These are phyloP conservation scores for Lamellibrachia satsuma DNA, from an alignment of 2,888 invertebrate species.

Conservation along the genomic window DNA sequence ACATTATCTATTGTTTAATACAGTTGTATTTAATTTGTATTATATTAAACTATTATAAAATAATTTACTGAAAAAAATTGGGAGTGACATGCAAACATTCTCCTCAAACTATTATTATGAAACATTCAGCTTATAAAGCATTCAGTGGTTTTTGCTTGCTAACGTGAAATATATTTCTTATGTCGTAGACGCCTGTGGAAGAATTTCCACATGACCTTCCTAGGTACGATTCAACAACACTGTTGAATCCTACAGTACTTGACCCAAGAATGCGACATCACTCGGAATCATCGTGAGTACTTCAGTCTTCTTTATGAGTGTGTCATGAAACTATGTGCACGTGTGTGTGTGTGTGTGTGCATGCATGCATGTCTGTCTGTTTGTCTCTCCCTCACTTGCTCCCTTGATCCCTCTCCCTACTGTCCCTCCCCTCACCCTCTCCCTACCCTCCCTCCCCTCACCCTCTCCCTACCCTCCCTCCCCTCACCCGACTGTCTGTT, in stretches of 20 bases:
- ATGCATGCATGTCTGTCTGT: neutral
- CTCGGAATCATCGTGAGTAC: constrained; percentile 68
- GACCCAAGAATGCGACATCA: constrained; percentile 70
- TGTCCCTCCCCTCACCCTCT: too few species aligned
- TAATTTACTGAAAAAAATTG: neutral
- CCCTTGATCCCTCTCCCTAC: neutral
- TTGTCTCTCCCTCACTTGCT: neutral
- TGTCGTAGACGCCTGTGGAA: constrained; percentile 43
- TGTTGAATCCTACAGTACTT: constrained; percentile 32
- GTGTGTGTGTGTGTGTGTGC: neutral
- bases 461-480: neutral
- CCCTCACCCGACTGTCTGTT: neutral
- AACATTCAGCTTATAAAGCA: neutral
- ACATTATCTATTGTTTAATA: too few species aligned
- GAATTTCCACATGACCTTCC: constrained; percentile 39
- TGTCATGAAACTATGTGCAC: neutral
- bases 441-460: neutral
- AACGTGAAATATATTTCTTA: neutral
- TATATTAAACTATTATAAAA: too few species aligned
- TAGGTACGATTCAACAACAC: constrained; percentile 36
- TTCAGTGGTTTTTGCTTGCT: neutral
- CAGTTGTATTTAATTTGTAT: too few species aligned
- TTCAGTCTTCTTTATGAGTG: neutral
- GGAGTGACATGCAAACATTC: neutral
- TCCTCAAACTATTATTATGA: neutral